phyloP scores from a whole-genome alignment of 2,888 invertebrate species.

The Itoplectis maculator region DNA sequence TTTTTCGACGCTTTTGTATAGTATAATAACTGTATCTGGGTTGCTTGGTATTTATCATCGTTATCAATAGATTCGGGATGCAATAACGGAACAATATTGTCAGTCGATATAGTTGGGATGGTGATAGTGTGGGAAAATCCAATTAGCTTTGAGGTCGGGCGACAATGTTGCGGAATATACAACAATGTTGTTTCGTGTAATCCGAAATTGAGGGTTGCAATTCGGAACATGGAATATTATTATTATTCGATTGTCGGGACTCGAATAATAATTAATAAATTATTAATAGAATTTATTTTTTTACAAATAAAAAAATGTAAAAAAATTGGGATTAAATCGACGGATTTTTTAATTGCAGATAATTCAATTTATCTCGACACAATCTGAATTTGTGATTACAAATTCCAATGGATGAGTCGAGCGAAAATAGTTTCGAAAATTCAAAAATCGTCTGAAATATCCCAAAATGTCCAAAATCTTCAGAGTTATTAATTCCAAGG shows the following conservation, averaged over 20 bases:
- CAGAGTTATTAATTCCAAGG: neutral
- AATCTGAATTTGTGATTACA: too few species aligned
- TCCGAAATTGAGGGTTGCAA: too few species aligned
- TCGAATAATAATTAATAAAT: too few species aligned
- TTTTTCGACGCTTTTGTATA: neutral
- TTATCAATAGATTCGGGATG: neutral
- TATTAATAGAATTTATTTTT: too few species aligned
- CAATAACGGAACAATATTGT: neutral
- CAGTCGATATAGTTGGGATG: neutral
- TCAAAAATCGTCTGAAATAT: neutral
- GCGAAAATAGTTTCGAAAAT: too few species aligned
- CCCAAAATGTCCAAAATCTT: slow-evolving; percentile 6
- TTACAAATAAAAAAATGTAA: too few species aligned
- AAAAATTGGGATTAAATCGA: too few species aligned
- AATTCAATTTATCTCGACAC: too few species aligned
- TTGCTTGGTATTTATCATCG: neutral
- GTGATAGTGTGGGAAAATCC: neutral
- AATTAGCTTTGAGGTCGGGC: neutral
- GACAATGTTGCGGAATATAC: neutral
- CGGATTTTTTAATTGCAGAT: too few species aligned
- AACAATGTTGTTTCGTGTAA: neutral
- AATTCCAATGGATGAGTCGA: too few species aligned
- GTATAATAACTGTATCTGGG: neutral
- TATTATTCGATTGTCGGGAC: too few species aligned
- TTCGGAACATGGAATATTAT: too few species aligned